These are phyloP conservation scores for Teleopsis dalmanni DNA, from an alignment of 1,140 invertebrate genomes.

Conservation along the genomic window DNA sequence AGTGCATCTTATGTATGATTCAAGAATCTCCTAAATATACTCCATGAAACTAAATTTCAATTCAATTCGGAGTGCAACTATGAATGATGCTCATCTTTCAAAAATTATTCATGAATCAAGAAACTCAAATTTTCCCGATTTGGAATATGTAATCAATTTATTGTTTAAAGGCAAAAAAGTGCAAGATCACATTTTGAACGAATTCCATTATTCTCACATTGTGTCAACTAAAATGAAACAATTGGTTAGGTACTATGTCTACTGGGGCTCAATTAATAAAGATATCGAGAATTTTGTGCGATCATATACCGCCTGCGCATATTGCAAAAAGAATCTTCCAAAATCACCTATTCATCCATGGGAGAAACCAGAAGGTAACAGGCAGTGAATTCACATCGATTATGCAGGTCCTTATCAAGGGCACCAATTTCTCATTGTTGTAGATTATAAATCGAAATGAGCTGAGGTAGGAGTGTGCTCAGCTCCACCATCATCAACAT, in stretches of 20 bases:
- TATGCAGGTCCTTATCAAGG: no score
- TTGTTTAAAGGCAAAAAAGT: slow-evolving; percentile 16
- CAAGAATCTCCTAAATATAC: not conserved
- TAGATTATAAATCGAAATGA: no score
- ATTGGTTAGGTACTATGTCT: slow-evolving; percentile 44
- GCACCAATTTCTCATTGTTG: no score
- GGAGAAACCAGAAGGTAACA: no score
- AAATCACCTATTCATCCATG: no score
- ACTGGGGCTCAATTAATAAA: slow-evolving; percentile 45
- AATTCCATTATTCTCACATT: slow-evolving; percentile 44
- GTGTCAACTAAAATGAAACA: slow-evolving; percentile 48
- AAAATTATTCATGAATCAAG: not conserved
- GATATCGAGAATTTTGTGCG: slow-evolving; percentile 35
- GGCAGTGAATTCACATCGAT: no score
- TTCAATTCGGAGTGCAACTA: not conserved
- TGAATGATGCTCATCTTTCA: not conserved
- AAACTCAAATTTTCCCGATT: not conserved
- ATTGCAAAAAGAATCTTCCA: not conserved
- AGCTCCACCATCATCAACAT: not conserved
- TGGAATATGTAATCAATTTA: not conserved
- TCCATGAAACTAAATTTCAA: slow-evolving; percentile 2
- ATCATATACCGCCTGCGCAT: not conserved
- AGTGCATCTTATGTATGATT: not conserved
- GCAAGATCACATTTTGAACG: slow-evolving; percentile 19
- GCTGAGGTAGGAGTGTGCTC: not conserved